Conservation (phyloP, 2,797 vertebrate genomes). For the Enteromius treurensis region DNA sequence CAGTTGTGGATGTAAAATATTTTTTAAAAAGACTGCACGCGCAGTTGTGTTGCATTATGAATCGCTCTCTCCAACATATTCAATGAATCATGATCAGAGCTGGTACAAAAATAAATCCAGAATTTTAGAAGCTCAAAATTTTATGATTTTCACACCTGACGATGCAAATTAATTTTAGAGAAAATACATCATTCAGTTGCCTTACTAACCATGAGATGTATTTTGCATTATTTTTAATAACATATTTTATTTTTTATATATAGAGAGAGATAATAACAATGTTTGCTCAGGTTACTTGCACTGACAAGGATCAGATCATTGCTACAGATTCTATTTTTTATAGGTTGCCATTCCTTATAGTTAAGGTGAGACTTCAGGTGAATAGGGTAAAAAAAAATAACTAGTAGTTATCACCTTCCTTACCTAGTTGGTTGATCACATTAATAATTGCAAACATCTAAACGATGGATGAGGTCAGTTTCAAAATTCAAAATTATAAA, state of each 20-base stretch:
- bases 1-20: not conserved
- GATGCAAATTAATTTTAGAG: not conserved
- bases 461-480: too few species aligned
- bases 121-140: not conserved
- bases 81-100: not conserved
- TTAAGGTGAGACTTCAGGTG: not conserved
- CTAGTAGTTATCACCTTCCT: too few species aligned
- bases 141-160: not conserved
- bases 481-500: too few species aligned
- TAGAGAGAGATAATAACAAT: not conserved
- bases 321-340: not conserved
- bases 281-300: not conserved
- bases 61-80: not conserved
- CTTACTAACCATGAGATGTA: not conserved
- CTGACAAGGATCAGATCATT: not conserved
- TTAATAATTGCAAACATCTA: too few species aligned
- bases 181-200: not conserved
- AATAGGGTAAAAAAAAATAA: too few species aligned
- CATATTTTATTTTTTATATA: not conserved
- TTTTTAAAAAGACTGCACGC: not conserved
- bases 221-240: not conserved
- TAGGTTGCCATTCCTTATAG: not conserved
- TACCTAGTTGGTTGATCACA: too few species aligned
- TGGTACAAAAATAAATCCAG: not conserved
- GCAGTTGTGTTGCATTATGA: conserved; percentile 1